Base-by-base conservation (phyloP, 2,888 invertebrate species). In the Galerucella nymphaeae region DNA sequence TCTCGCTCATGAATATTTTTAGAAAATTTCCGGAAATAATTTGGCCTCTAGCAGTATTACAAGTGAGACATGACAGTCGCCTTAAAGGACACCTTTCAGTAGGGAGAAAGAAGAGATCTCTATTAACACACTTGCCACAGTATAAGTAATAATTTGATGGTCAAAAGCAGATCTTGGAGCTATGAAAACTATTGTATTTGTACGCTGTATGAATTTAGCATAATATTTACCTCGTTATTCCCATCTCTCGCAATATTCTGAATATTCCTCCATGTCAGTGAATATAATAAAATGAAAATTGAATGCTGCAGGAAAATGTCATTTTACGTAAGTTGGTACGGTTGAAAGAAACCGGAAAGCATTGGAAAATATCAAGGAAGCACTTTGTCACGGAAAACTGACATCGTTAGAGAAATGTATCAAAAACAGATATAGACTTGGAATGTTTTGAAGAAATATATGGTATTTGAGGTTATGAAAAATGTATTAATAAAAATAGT, bases 281-380 rank as follows among this genome's bases (percentile, higher is more conserved):
- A 59, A 59, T 30, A 59, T 59, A 59, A 59, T 59, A 59, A 59
- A 59, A 59, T 16, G 38, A 59, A 55, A 59, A 59, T 59, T 59
- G 59, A 38, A 59, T 38, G 18, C 64, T 64, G 23, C 20, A 18
- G 20, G 45, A 48, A 64, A 64, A 64, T 64, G 64, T 50, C 64
- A 64, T 38, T 48, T 23, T 13, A 23, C 30, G 23, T 42, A 38
- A 50, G 16, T 64, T 64, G 20, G 64, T 23, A 48, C 50, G 64
- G 41, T 64, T 50, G 48, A 45, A 20, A 48, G 48, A 45, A 64
- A 64, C n/a, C 23, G 64, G 64, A 48, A 64, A 48, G 42, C 64
- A 64, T 50, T 23, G 42, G 64, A 50, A 64, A 64, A 64, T 64
- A 64, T 64, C 64, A 50, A 64, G 64, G 59, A 30, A 59, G 30